phyloP scores from a whole-genome alignment of 2,888 invertebrate species.

The Eilema depressum region DNA sequence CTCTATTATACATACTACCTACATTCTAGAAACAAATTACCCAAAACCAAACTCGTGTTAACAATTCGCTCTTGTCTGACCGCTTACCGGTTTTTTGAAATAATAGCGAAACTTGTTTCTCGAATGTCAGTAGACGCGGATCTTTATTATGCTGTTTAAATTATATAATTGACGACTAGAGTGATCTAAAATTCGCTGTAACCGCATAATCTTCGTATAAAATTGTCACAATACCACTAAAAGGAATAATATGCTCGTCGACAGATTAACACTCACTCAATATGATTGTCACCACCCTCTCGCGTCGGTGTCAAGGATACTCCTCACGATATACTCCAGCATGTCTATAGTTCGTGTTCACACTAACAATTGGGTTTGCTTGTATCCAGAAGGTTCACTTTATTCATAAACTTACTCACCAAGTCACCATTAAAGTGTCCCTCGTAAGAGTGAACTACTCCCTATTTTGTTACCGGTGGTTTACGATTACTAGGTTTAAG shows the following conservation, averaged over 20 bases:
- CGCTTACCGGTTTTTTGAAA: not conserved
- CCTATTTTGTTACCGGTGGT: conserved; percentile 51
- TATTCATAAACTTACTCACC: conserved; percentile 50
- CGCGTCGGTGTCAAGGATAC: conserved; percentile 45
- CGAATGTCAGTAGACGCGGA: conserved; percentile 25
- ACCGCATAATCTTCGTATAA: conserved; percentile 21
- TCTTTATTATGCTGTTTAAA: conserved; percentile 25
- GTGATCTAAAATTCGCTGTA: conserved; percentile 33
- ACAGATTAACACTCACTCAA: conserved; percentile 30
- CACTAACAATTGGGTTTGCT: conserved; percentile 61
- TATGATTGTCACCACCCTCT: conserved; percentile 54
- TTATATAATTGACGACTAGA: conserved; percentile 27
- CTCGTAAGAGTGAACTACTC: conserved; percentile 46
- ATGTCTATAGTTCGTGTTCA: conserved; percentile 54
- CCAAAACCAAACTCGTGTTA: not conserved
- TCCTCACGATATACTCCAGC: conserved; percentile 46
- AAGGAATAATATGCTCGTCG: conserved; percentile 21
- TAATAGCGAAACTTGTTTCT: conserved; percentile 38
- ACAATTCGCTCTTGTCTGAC: not conserved
- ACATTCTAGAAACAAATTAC: conserved; percentile 31
- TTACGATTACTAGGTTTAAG: conserved; percentile 49
- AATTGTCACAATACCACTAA: conserved; percentile 31
- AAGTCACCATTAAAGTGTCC: conserved; percentile 51
- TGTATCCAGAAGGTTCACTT: conserved; percentile 46
- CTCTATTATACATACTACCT: not conserved